Base-by-base conservation (phyloP, 2,113 vertebrate species). In the Dissostichus mawsoni region DNA sequence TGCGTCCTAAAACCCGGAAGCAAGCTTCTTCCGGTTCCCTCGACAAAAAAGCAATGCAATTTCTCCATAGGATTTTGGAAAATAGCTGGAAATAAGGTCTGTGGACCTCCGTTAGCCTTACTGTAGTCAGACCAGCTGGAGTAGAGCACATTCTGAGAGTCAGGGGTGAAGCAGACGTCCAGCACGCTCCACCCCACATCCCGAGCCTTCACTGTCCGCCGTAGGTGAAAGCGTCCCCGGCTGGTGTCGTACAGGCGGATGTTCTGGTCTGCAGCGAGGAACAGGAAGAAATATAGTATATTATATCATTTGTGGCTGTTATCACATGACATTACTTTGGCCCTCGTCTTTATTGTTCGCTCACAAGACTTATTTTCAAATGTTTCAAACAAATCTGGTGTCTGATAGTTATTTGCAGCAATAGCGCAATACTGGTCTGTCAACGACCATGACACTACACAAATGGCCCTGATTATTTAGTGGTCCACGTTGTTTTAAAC, bases 71-170 rank as follows among this genome's bases (percentile, higher is more conserved):
- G 29, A 29, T 29, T 29, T 29, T 29, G 29, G 29, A 29, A 29
- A 29, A 29, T 29, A 29, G 29, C 29, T 29, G 3, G 29, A 29
- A 29, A 29, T 29, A 29, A 29, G 29, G 29, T 29, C 23, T 23
- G 23, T 23, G 23, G n/a, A n/a, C n/a, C 36, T 64, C 8, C 23
- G 6, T 3, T 11, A 55, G 58, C 33, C 94, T 95, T 94, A 96
- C 95, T 95, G 93, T 97, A 97, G 93, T 97, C 96, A 73, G 97
- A 98, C 97, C 97, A 98, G 94, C 97, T 98, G 90, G 97, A 98
- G 80, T 98, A 98, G 9, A 98, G 95, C 69, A 97, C 94, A n/a
- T 95, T 93, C 6, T 88, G 90, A 0, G 96, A 88, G 20, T 98
- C 97, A 0, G 97, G 97, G 8, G 96, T 97, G 87, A 98, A 98